Evolutionary conservation across 1,140 invertebrate species (phyloP).

Genomic region (Trichonephila clavipes): DNA sequence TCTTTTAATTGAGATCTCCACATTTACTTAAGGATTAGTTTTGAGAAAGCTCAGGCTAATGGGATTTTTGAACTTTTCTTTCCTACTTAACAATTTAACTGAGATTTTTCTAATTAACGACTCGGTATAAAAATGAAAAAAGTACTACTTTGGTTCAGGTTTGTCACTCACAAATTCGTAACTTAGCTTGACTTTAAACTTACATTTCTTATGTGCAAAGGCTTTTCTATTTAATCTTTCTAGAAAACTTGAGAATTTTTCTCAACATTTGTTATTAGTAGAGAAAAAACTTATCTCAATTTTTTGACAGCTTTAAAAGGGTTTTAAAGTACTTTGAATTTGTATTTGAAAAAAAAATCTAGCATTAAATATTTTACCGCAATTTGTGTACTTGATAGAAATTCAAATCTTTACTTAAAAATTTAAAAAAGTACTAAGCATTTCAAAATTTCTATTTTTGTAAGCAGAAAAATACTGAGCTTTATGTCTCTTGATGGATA

Average conservation of each 20-base stretch:
- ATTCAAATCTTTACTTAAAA: too few relatives aligned
- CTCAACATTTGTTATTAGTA: too few relatives aligned
- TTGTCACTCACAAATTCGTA: not conserved
- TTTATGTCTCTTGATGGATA: too few relatives aligned
- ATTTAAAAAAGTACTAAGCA: too few relatives aligned
- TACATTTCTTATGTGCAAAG: not conserved
- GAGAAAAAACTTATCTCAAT: too few relatives aligned
- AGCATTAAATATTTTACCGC: too few relatives aligned
- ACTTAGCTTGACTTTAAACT: not conserved
- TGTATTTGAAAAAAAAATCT: too few relatives aligned
- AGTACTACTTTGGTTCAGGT: not conserved
- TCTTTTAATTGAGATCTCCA: slow-evolving; percentile 66
- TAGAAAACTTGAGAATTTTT: not conserved
- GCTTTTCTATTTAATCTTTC: not conserved
- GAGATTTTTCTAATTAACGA: slow-evolving; percentile 68
- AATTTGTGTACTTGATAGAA: too few relatives aligned
- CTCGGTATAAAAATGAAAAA: slow-evolving; percentile 1
- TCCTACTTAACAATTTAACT: slow-evolving; percentile 53
- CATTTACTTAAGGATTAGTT: slow-evolving; percentile 75
- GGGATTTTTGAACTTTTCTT: slow-evolving; percentile 70
- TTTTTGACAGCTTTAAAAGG: too few relatives aligned
- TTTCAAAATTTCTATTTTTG: too few relatives aligned
- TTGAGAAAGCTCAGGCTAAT: slow-evolving; percentile 69
- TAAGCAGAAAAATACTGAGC: too few relatives aligned
- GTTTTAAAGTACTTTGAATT: too few relatives aligned